Base-by-base conservation (phyloP, 1,140 invertebrate genomes). In the Chironomus tepperi region DNA sequence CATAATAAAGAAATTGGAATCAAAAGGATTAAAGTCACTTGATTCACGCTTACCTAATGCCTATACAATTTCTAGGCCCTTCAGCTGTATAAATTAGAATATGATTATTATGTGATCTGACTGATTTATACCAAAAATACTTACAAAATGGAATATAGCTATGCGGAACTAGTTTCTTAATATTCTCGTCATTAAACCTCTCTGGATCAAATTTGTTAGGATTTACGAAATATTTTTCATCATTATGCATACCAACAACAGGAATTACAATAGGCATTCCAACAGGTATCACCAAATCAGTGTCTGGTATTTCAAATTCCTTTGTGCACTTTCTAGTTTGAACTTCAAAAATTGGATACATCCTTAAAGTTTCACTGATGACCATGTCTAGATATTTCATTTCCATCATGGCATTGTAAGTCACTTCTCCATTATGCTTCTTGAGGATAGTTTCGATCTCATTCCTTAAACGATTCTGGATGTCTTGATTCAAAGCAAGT, bases 11-110 rank as follows among this genome's bases (percentile, higher is more conserved):
- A 57, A 12, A n/a, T 12, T 57, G 9, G 43, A 47, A 47, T 6
- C 42, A 7, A 16, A 16, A 18, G 7, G 10, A n/a, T 67, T 7
- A 2, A 67, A 67, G 8, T 67, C 6, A n/a, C 5, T 5, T n/a
- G 8, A 1, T 70, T 70, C 3, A 19, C 18, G 6, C 18, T 8
- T 19, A 70, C 16, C 16, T 79, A n/a, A 70, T 80, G 84, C 83
- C 84, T 74, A 89, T 86, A 76, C 88, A 89, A 77, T 86, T 86
- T 73, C 88, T 80, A 3, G 85, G 84, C 15, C 89, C 88, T 65
- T 80, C 79, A 34, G 24, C 24, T 57, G 47, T 70, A 12, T 57
- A 10, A 12, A n/a, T 34, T 42, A 74, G n/a, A n/a, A n/a, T n/a
- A n/a, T n/a, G n/a, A n/a, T n/a, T n/a, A n/a, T n/a, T n/a, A n/a